Percentiles rank a stretch among this genome's conserved stretches.
Conservation (phyloP, 2,888 invertebrate species). For the Himalopsyche japonica region DNA sequence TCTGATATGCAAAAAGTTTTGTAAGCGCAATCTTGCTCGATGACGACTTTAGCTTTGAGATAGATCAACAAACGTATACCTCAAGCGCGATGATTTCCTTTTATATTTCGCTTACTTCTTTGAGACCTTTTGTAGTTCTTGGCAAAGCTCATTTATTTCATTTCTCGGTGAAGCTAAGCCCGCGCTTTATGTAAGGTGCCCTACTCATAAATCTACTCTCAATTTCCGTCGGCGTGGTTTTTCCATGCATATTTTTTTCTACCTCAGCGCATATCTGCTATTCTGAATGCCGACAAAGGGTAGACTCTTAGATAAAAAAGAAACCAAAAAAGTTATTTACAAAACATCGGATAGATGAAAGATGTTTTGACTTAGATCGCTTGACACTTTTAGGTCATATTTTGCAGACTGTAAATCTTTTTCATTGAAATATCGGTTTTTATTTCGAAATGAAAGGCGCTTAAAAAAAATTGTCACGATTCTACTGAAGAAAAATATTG, state of each 20-base stretch:
- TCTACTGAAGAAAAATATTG: not conserved
- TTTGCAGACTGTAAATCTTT: not conserved
- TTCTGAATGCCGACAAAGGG: not conserved
- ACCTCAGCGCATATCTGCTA: conserved; percentile 6
- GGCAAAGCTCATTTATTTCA: not conserved
- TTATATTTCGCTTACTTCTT: not conserved
- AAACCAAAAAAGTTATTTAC: not conserved
- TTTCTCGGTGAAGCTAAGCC: conserved; percentile 4
- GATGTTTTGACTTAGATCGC: not conserved
- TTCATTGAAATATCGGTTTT: not conserved
- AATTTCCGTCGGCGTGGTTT: conserved; percentile 25
- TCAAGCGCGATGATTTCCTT: not conserved
- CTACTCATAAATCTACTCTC: conserved; percentile 32
- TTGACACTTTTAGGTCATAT: not conserved
- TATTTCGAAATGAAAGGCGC: not conserved
- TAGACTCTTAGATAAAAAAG: not conserved
- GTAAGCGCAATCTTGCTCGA: not conserved
- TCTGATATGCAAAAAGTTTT: not conserved
- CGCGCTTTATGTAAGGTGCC: conserved; percentile 27
- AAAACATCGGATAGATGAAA: not conserved
- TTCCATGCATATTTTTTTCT: conserved; percentile 28
- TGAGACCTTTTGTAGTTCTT: not conserved
- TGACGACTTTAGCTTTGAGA: not conserved
- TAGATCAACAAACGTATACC: not conserved
- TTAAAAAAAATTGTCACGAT: not conserved